Evolutionary conservation across 2,888 invertebrate genomes (phyloP), one percentile per base, ranked within the genome.

Genomic region (Diloba caeruleocephala): DNA sequence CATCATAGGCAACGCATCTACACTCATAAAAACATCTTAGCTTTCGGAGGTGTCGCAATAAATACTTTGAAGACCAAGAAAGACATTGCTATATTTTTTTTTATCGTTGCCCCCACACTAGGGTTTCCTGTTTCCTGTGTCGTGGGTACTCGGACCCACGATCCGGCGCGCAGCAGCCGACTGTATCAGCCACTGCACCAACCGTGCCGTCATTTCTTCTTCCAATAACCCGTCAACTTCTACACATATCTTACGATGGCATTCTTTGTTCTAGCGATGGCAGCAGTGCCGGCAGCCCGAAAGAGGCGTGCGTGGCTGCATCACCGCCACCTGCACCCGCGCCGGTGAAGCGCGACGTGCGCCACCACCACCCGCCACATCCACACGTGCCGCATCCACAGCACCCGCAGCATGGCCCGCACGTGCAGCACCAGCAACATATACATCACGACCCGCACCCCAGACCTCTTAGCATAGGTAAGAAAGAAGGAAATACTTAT

Each of bases 201-300:
- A n/a, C n/a, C n/a, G n/a, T n/a, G n/a, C n/a, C n/a, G n/a, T n/a
- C n/a, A 19, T 3, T 21, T 21, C 5, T 5, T 7, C 21, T n/a
- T n/a, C 2, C 2, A 21, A 5, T 21, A 21, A 21, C 6, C 21
- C 21, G 1, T 4, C 21, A 4, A 6, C 31, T n/a, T n/a, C n/a
- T n/a, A n/a, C n/a, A n/a, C n/a, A n/a, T n/a, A n/a, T n/a, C n/a
- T n/a, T n/a, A n/a, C n/a, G n/a, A n/a, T n/a, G n/a, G n/a, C n/a
- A n/a, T n/a, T n/a, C 8, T 0, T 60, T 56, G 43, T 45, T 32
- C 0, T 82, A 93, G 92, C 55, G 92, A 92, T 84, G 92, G 92
- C 78, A 92, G 92, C 86, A 91, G 91, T 64, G 92, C 89, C 1
- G 92, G 92, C 54, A 92, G 92, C 59, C 92, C 92, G 0, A 93